Evolutionary conservation across 1,140 invertebrate species (phyloP), one percentile per base, ranked within the genome.

Genomic region (Proctacanthus coquilletti): DNA sequence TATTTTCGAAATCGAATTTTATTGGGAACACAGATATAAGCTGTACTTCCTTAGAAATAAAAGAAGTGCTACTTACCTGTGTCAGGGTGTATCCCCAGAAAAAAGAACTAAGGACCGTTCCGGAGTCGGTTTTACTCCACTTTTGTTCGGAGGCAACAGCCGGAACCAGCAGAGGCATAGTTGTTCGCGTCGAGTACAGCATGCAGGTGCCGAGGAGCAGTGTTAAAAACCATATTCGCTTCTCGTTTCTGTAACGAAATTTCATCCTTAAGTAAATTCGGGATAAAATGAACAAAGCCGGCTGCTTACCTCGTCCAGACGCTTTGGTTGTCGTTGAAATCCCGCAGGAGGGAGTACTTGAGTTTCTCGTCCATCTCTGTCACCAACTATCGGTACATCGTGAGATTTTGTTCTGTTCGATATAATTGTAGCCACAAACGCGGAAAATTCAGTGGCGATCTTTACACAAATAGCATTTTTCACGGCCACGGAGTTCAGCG

Each of bases 61-160:
- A 4, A 15, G 15, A 9, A 20, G 21, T 17, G 18, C 2, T 18
- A 21, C 25, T 15, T 20, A 82, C 70, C 56, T 82, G 79, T 0
- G 79, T 82, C 32, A 80, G 50, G 1, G 73, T 77, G 45, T 83
- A 83, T 34, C 79, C 79, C 76, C 79, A 83, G 49, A 83, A 83
- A 49, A 83, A 83, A 19, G 74, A 74, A 4, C 77, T 80, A 8
- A 83, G 49, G 31, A 82, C 72, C 2, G 72, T 72, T 3, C 79
- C 78, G 13, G 75, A 74, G 45, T 80, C 69, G 19, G 74, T 72
- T 61, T 80, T 81, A 45, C 70, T 75, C 77, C 77, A 82, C 27
- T 67, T 65, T 50, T 72, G 68, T 42, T 79, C 74, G 43, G 73
- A 63, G 20, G 74, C 69, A 42, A 80, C 68, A 5, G 71, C 60